These are phyloP conservation scores for Antitype chi DNA, from an alignment of 2,888 invertebrate species.

Conservation along the genomic window DNA sequence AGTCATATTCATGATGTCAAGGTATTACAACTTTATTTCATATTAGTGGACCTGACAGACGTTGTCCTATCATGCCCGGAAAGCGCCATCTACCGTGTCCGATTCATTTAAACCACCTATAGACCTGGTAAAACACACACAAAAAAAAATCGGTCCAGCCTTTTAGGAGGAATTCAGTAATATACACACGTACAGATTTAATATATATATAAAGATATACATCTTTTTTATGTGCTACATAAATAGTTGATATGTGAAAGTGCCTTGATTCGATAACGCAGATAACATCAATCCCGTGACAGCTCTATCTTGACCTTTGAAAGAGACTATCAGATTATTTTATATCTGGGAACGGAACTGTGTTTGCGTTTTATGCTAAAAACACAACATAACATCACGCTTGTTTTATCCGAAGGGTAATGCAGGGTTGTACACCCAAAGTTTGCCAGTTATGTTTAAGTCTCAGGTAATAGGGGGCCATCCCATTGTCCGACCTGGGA, in stretches of 20 bases:
- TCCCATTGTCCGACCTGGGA: not conserved
- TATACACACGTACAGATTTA: too few relatives aligned
- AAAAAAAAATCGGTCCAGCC: too few relatives aligned
- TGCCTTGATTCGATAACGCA: slow-evolving; percentile 1
- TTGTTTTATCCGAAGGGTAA: not conserved
- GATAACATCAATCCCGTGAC: not conserved
- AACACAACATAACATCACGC: not conserved
- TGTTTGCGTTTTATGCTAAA: not conserved
- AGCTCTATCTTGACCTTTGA: slow-evolving; percentile 24
- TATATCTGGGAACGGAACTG: not conserved
- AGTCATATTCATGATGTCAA: too few relatives aligned
- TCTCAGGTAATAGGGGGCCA: not conserved
- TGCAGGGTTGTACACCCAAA: not conserved
- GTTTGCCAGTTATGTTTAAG: not conserved
- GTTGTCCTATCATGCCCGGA: too few relatives aligned
- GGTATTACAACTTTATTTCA: not conserved
- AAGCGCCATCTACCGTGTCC: too few relatives aligned
- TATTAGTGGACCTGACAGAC: too few relatives aligned
- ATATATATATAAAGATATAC: not conserved
- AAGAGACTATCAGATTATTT: slow-evolving; percentile 4
- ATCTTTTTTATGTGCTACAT: not conserved
- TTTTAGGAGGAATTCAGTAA: too few relatives aligned
- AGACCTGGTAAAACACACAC: too few relatives aligned
- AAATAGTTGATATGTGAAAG: slow-evolving; percentile 10
- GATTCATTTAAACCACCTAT: too few relatives aligned